Evolutionary conservation across 2,113 vertebrate species (phyloP).

Genomic region (Heliornis fulica): DNA sequence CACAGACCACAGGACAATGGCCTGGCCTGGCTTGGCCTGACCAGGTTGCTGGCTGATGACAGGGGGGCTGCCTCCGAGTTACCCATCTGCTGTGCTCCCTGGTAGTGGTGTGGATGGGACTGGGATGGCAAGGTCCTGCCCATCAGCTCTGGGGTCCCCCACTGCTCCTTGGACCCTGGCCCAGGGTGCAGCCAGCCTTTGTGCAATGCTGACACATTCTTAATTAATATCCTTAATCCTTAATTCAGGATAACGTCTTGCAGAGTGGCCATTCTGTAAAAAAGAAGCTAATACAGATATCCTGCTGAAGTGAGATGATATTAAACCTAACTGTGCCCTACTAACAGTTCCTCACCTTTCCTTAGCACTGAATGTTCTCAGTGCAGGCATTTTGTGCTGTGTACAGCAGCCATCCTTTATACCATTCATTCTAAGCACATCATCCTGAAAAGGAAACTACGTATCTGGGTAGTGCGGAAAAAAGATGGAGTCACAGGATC

Average conservation of each 20-base stretch:
- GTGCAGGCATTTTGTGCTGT: not conserved
- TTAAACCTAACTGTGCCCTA: not conserved
- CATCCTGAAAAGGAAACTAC: not conserved
- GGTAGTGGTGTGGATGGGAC: not conserved
- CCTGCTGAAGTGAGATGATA: not conserved
- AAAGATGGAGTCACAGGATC: not conserved
- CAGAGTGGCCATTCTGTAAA: not conserved
- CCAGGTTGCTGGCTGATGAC: not conserved
- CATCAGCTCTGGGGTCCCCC: not conserved
- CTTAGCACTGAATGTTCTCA: not conserved
- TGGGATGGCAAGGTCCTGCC: not conserved
- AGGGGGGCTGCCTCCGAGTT: not conserved
- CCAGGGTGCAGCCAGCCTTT: not conserved
- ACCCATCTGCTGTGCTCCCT: not conserved
- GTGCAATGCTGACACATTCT: not conserved
- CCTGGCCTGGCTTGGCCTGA: accelerated
- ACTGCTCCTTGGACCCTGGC: not conserved
- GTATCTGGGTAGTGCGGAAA: not conserved
- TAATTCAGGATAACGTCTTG: not conserved
- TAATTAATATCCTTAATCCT: not conserved
- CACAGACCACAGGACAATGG: accelerated
- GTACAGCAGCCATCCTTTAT: not conserved
- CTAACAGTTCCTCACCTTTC: not conserved
- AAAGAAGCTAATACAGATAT: not conserved
- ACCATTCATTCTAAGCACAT: not conserved